Evolutionary conservation across 2,888 invertebrate species (phyloP).

Genomic region (Glyphotaelius pellucidus): DNA sequence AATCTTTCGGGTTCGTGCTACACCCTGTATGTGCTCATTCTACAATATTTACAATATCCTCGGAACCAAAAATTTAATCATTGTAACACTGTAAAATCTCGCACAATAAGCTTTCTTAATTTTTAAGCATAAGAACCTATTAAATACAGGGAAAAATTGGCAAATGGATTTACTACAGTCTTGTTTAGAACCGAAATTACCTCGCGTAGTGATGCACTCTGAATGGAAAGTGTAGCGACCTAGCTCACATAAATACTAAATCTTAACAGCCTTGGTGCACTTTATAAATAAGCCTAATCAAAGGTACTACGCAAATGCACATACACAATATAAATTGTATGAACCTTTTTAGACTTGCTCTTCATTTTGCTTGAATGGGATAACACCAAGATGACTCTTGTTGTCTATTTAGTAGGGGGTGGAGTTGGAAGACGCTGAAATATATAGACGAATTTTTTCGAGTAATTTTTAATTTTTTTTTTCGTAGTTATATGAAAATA

Average conservation of each 20-base stretch:
- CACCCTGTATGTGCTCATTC: too few relatives aligned
- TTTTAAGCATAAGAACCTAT: not conserved
- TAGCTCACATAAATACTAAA: constrained; percentile 12
- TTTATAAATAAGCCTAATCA: not conserved
- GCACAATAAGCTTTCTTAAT: not conserved
- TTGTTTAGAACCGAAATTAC: constrained; percentile 2
- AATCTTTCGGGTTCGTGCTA: too few relatives aligned
- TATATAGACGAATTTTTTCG: not conserved
- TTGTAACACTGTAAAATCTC: not conserved
- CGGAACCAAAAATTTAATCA: too few relatives aligned
- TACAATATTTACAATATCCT: too few relatives aligned
- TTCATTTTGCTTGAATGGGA: not conserved
- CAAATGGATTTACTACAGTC: not conserved
- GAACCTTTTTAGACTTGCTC: not conserved
- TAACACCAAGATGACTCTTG: not conserved
- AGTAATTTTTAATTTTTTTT: not conserved
- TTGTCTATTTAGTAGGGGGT: constrained; percentile 16
- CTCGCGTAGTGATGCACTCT: constrained; percentile 28
- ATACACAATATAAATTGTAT: not conserved
- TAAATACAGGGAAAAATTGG: not conserved
- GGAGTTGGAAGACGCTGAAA: not conserved
- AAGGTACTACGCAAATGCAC: not conserved
- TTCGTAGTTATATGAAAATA: not conserved
- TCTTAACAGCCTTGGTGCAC: not conserved
- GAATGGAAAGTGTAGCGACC: constrained; percentile 46